These are phyloP conservation scores for Brachionus angularis DNA, from an alignment of 1,140 invertebrate species.

Conservation along the genomic window DNA sequence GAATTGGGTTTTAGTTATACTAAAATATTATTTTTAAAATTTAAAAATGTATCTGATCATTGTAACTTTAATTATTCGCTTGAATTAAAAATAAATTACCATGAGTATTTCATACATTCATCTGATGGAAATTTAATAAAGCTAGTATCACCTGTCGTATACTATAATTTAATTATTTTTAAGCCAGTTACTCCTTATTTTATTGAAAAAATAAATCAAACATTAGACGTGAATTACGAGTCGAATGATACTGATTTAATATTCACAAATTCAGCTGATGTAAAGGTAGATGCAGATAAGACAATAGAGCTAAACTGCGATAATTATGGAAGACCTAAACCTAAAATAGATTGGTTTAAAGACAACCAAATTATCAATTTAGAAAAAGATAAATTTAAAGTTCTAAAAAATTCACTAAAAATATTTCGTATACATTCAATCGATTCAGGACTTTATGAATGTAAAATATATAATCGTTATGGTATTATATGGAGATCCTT, in stretches of 20 bases:
- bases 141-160: neutral
- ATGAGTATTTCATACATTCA: neutral
- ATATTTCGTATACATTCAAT: slow-evolving; percentile 23
- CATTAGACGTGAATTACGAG: neutral
- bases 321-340: slow-evolving; percentile 1
- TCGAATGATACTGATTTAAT: slow-evolving; percentile 2
- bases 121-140: neutral
- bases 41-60: neutral
- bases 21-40: neutral
- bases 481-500: neutral
- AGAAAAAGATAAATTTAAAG: neutral
- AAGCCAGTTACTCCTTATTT: slow-evolving; percentile 11
- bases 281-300: slow-evolving; percentile 24
- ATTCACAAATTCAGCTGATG: neutral
- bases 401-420: neutral
- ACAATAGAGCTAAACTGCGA: slow-evolving; percentile 5
- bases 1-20: neutral
- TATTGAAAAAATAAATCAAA: slow-evolving; percentile 3
- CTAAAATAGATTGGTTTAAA: slow-evolving; percentile 14
- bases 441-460: slow-evolving; percentile 36
- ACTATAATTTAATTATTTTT: neutral
- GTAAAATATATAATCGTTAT: slow-evolving; percentile 8
- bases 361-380: neutral
- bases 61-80: slow-evolving; percentile 16
- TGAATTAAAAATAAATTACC: slow-evolving; percentile 3